phyloP scores from a whole-genome alignment of 2,888 invertebrate species.

The Sphaerophoria rueppellii region DNA sequence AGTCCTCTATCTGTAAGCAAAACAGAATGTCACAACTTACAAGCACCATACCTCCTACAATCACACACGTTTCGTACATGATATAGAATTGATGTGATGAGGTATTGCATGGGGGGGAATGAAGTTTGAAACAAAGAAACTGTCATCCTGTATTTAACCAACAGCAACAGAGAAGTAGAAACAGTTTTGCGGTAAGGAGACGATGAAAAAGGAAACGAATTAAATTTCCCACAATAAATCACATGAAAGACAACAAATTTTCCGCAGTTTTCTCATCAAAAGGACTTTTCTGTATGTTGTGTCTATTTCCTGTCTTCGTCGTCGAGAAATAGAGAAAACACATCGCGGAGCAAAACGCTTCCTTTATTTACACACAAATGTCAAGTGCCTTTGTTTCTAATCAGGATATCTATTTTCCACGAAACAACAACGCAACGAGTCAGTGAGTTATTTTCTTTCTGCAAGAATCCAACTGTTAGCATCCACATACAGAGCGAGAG shows the following conservation, averaged over 20 bases:
- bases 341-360: slow-evolving; percentile 2
- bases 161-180: not conserved
- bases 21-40: slow-evolving; percentile 13
- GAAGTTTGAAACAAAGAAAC: slow-evolving; percentile 12
- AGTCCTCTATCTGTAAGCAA: slow-evolving; percentile 13
- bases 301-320: too few species aligned
- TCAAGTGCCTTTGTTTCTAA: slow-evolving; percentile 49
- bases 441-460: not conserved
- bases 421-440: not conserved
- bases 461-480: not conserved
- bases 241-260: slow-evolving; percentile 59
- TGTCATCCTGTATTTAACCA: not conserved
- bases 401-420: slow-evolving; percentile 26
- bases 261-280: slow-evolving; percentile 39
- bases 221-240: slow-evolving; percentile 67
- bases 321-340: slow-evolving; percentile 1
- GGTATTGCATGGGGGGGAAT: too few species aligned
- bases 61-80: not conserved
- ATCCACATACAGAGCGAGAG: too few species aligned
- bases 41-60: not conserved
- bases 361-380: not conserved
- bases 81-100: not conserved
- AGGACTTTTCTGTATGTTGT: slow-evolving; percentile 2
- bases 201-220: slow-evolving; percentile 37
- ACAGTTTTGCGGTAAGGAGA: too few species aligned